Percentiles rank a stretch among this genome's conserved stretches.
These are phyloP conservation scores for Drosophila neonasuta DNA, from an alignment of 2,888 invertebrate species.

Conservation along the genomic window DNA sequence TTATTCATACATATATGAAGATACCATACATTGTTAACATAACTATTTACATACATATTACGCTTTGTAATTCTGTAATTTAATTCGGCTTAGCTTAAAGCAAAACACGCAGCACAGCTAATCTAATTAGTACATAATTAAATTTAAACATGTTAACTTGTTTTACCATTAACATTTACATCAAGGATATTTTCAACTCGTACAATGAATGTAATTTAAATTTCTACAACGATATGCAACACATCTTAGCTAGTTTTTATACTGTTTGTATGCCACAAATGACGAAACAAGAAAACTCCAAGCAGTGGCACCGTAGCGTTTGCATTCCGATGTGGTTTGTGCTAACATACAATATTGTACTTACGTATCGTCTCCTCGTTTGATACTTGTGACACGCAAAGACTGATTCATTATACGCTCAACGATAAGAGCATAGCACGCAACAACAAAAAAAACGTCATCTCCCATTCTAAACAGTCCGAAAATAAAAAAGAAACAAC, in stretches of 20 bases:
- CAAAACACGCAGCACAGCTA: conserved; percentile 37
- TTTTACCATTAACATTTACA: conserved; percentile 41
- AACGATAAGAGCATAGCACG: conserved; percentile 44
- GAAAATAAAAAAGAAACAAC: background rate
- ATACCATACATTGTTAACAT: conserved; percentile 12
- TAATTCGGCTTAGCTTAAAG: conserved; percentile 52
- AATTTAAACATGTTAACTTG: conserved; percentile 47
- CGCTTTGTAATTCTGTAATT: conserved; percentile 43
- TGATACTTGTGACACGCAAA: conserved; percentile 74
- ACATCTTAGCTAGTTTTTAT: conserved; percentile 57
- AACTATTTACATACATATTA: conserved; percentile 39
- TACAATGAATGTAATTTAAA: conserved; percentile 20
- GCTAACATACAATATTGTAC: conserved; percentile 43
- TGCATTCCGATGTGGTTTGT: conserved; percentile 33
- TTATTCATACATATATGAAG: conserved; percentile 32
- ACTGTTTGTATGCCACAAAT: conserved; percentile 51
- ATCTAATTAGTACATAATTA: conserved; percentile 34
- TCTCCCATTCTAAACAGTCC: conserved; percentile 16
- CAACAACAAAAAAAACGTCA: conserved; percentile 15
- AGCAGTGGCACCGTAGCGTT: conserved; percentile 4
- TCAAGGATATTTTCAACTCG: conserved; percentile 19
- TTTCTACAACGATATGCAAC: conserved; percentile 18
- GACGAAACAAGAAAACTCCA: conserved; percentile 1
- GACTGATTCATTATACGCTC: conserved; percentile 74
- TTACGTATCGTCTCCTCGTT: conserved; percentile 54